These are phyloP conservation scores for Periophthalmus magnuspinnatus DNA, from an alignment of 2,797 vertebrate genomes.

Conservation along the genomic window DNA sequence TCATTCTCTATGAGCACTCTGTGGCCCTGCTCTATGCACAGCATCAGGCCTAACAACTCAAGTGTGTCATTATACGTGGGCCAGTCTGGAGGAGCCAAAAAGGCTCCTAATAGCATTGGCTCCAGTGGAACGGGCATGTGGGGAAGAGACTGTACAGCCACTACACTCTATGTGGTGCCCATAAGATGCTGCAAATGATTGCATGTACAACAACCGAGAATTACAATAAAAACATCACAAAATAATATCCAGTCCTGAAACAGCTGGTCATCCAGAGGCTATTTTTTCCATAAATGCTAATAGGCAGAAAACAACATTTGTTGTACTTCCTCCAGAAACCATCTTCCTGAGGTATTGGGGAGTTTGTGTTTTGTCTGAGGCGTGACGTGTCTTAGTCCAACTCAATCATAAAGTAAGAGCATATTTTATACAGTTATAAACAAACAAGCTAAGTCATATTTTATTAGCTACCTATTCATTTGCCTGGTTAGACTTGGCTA, in stretches of 20 bases:
- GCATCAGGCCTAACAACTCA: constrained; percentile 53
- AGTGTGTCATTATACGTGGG: constrained; percentile 65
- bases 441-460: not conserved
- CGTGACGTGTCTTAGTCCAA: not conserved
- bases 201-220: not conserved
- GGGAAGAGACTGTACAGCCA: constrained; percentile 16
- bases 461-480: constrained; percentile 10
- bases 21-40: constrained; percentile 44
- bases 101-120: constrained; percentile 40
- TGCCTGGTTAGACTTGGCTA: not conserved
- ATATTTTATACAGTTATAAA: not conserved
- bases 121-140: constrained; percentile 28
- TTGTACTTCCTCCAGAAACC: not conserved
- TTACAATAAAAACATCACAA: not conserved
- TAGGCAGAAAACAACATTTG: not conserved
- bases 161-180: constrained; percentile 17
- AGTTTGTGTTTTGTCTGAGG: not conserved
- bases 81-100: constrained; percentile 41
- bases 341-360: not conserved
- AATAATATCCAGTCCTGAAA: too few relatives aligned
- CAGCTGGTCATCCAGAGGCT: too few relatives aligned
- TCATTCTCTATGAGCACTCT: constrained; percentile 48
- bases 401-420: not conserved
- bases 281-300: not conserved
- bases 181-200: not conserved